A percentile compares a stretch with the other conserved stretches of the same genome.
phyloP scores from a whole-genome alignment of 1,140 invertebrate genomes.

The Megalopta genalis region DNA sequence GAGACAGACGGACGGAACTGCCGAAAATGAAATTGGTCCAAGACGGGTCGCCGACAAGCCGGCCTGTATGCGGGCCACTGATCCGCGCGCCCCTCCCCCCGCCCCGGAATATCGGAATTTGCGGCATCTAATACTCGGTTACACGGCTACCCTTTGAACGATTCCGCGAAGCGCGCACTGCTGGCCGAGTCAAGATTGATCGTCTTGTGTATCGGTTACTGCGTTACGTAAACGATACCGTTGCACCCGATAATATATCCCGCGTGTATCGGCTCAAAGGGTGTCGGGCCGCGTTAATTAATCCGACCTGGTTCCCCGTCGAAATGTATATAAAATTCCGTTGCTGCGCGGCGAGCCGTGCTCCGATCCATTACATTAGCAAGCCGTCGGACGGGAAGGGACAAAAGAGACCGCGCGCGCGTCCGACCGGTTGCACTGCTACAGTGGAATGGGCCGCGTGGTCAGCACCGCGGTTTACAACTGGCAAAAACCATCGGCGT shows the following conservation, averaged over 20 bases:
- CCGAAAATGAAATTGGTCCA: no score
- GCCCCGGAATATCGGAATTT: constrained; percentile 25
- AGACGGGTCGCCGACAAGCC: not conserved
- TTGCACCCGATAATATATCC: constrained; percentile 30
- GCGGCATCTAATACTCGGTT: constrained; percentile 8
- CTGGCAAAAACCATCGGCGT: not conserved
- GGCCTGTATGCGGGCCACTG: not conserved
- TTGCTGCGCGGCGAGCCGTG: not conserved
- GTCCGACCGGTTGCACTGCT: not conserved
- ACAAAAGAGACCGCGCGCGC: no score
- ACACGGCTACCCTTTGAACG: constrained; percentile 26
- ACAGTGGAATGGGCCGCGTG: no score
- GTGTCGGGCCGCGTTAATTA: constrained; percentile 13
- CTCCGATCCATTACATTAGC: constrained; percentile 16
- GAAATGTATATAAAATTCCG: not conserved
- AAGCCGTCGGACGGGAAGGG: no score
- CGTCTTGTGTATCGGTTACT: constrained; percentile 32
- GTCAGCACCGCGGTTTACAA: no score
- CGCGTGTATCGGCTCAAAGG: constrained; percentile 17
- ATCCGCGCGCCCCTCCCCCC: no score
- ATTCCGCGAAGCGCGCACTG: not conserved
- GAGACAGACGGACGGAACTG: not conserved
- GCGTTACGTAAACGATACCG: constrained; percentile 27
- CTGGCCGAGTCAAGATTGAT: constrained; percentile 25
- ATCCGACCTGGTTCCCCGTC: not conserved